Evolutionary conservation across 92 coral and sea anemone genomes (phyloP).

Genomic region (Epizoanthus scotinus): DNA sequence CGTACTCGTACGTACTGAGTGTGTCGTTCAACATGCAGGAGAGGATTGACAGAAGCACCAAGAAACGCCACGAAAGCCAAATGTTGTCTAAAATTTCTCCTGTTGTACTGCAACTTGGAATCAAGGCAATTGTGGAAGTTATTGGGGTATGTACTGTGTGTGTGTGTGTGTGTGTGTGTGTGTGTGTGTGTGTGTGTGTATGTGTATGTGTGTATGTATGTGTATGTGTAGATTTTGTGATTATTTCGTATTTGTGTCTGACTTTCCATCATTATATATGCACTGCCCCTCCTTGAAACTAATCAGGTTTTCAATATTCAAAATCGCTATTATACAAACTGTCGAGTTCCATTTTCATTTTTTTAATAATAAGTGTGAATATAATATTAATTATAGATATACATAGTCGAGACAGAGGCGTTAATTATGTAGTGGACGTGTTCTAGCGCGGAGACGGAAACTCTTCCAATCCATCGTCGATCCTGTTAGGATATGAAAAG

Average conservation of each 20-base stretch:
- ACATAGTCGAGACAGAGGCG: neutral
- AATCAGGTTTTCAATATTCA: neutral
- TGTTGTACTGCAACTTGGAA: constrained; percentile 69
- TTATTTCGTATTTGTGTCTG: too few species aligned
- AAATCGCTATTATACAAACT: neutral
- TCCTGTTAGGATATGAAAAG: neutral
- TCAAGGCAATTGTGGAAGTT: constrained; percentile 75
- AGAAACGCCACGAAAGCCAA: constrained; percentile 82
- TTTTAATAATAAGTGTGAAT: neutral
- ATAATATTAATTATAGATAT: constrained; percentile 1
- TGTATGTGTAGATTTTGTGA: too few species aligned
- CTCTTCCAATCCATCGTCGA: neutral
- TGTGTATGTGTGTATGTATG: neutral
- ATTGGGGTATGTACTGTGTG: constrained; percentile 73
- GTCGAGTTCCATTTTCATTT: neutral
- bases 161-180: neutral
- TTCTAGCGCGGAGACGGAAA: neutral
- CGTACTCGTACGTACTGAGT: constrained; percentile 60
- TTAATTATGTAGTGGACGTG: too few species aligned
- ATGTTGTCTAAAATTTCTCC: constrained; percentile 90
- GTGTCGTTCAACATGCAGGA: constrained; percentile 87
- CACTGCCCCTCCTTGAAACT: neutral
- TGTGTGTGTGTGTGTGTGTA: neutral
- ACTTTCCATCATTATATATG: too few species aligned
- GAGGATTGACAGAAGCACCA: constrained; percentile 73